phyloP scores from a whole-genome alignment of 2,797 vertebrate genomes.

The Ispidina lecontei region DNA sequence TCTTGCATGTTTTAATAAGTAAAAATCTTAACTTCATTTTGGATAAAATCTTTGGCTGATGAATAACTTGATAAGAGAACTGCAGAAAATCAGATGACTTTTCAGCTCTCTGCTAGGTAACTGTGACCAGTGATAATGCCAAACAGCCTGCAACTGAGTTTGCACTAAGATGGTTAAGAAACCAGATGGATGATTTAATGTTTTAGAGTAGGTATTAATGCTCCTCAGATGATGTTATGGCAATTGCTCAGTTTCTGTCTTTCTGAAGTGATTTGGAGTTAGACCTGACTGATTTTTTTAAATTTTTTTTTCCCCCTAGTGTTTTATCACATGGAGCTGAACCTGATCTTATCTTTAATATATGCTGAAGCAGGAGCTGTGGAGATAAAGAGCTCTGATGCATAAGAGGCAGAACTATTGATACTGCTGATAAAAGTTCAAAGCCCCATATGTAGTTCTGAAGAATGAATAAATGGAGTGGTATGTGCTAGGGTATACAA shows the following conservation, averaged over 20 bases:
- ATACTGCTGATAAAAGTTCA: background rate
- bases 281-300: background rate
- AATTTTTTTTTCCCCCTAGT: background rate
- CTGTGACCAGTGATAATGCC: background rate
- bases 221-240: background rate
- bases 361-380: background rate
- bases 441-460: background rate
- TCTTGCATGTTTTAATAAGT: accelerated
- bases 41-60: background rate
- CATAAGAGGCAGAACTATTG: conserved; percentile 19
- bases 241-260: background rate
- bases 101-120: background rate
- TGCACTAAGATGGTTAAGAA: background rate
- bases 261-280: background rate
- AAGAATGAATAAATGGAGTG: background rate
- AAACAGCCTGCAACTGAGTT: too few relatives aligned
- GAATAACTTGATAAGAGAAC: background rate
- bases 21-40: background rate
- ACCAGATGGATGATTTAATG: background rate
- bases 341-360: background rate
- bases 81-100: background rate
- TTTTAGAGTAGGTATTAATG: background rate
- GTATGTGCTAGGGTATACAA: background rate
- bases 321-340: background rate
- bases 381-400: background rate